Evolutionary conservation across 2,888 invertebrate species (phyloP), one percentile per base, ranked within the genome.

Genomic region (Chrysotoxum bicinctum): DNA sequence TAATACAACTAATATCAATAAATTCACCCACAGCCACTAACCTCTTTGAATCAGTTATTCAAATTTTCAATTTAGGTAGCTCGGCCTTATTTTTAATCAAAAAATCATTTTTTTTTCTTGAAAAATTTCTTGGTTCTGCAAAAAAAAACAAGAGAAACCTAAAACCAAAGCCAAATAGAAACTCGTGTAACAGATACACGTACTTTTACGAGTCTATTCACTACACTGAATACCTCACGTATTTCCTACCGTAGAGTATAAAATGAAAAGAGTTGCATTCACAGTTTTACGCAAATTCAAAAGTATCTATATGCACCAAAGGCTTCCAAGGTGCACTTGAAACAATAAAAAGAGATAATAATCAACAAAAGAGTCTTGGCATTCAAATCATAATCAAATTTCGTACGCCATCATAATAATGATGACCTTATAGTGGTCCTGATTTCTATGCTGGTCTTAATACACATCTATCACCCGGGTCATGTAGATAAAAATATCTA

Each of bases 381-480:
- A 60, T 82, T 72, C 19, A 60, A 54, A 73, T 62, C 54, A 40
- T 21, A 72, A 64, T 69, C 54, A 50, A 48, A 64, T 16, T 81
- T 56, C 64, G 56, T 64, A 62, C 30, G 14, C 69, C 40, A 37
- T 50, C 50, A 30, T 58, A 30, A 64, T 56, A 40, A 60, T 60
- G 72, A 72, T 77, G 77, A 72, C 73, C 32, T 66, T 26, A 58
- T 56, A 43, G 19, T 77, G 72, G 77, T 82, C 72, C 62, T 50
- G 64, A 32, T 48, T 45, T 40, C 30, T 48, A 19, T 30, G 8
- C 43, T 23, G 0, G 5, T n/a, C 50, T n/a, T 37, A n/a, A n/a
- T n/a, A 14, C 35, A 26, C 26, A 2, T 7, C 2, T 50, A 50
- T 23, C 23, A n/a, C n/a, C n/a, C n/a, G n/a, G n/a, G n/a, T n/a